phyloP scores from a whole-genome alignment of 2,797 vertebrate genomes.

The Gobionotothen gibberifrons region DNA sequence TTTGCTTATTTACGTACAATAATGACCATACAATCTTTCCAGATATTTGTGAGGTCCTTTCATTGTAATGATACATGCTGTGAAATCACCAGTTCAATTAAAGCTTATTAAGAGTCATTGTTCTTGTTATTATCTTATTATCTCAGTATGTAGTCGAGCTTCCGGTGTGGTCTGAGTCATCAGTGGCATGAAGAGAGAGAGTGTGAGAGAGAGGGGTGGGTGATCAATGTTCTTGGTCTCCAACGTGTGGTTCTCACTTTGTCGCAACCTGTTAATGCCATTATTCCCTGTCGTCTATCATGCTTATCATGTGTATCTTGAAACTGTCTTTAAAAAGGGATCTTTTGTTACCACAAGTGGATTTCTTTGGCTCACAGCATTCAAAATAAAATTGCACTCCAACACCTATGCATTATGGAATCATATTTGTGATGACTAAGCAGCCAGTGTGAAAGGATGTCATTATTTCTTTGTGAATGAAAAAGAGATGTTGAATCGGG shows the following conservation, averaged over 20 bases:
- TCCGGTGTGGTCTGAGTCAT: slow-evolving; percentile 67
- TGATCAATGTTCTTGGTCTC: slow-evolving; percentile 42
- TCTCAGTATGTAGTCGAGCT: slow-evolving; percentile 28
- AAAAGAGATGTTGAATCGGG: background rate
- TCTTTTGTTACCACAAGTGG: slow-evolving; percentile 16
- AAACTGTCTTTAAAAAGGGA: background rate
- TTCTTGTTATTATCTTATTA: slow-evolving; percentile 38
- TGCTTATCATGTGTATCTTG: slow-evolving; percentile 26
- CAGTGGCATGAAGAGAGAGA: background rate
- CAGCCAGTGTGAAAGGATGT: background rate
- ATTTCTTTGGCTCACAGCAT: slow-evolving; percentile 12
- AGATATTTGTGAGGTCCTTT: slow-evolving; percentile 14
- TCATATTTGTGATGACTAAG: slow-evolving; percentile 10
- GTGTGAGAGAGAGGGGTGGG: background rate
- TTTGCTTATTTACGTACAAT: background rate
- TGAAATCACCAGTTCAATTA: slow-evolving; percentile 34
- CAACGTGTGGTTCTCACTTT: slow-evolving; percentile 25
- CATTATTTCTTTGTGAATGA: background rate
- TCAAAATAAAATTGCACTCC: background rate
- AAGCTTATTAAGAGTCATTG: slow-evolving; percentile 48
- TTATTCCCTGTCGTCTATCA: slow-evolving; percentile 27
- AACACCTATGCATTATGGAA: background rate
- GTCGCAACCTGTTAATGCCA: slow-evolving; percentile 42
- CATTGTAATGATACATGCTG: background rate
- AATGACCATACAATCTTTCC: background rate